Conservation (phyloP, 2,797 vertebrate species). For the Echeneis naucrates region DNA sequence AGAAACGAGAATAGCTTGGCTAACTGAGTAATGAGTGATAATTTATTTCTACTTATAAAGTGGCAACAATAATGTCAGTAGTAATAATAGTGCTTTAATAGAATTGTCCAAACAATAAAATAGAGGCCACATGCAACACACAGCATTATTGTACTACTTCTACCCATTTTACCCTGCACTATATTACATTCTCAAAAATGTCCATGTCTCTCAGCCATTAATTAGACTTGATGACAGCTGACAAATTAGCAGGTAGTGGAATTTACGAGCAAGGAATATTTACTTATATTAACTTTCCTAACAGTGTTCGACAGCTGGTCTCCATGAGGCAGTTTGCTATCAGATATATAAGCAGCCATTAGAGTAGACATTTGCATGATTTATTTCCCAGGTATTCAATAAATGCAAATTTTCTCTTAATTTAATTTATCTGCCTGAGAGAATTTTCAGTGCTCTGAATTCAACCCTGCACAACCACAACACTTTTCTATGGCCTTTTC, state of each 20-base stretch:
- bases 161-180: background rate
- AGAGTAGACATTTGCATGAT: background rate
- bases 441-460: background rate
- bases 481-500: constrained; percentile 6
- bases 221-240: background rate
- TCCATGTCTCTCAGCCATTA: background rate
- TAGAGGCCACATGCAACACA: background rate
- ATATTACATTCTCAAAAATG: background rate
- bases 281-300: background rate
- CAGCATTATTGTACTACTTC: background rate
- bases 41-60: no score
- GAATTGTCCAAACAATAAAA: background rate
- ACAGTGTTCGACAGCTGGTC: background rate
- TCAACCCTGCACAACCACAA: background rate
- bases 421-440: background rate
- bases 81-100: background rate
- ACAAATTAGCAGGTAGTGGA: background rate
- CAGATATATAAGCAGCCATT: constrained; percentile 1
- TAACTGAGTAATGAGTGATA: no score
- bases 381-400: constrained; percentile 1
- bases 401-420: background rate
- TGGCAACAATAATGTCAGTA: background rate
- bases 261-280: background rate
- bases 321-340: constrained; percentile 6
- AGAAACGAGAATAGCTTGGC: background rate